Conservation (phyloP, 1,140 invertebrate species). For the Drosophila murphyi region DNA sequence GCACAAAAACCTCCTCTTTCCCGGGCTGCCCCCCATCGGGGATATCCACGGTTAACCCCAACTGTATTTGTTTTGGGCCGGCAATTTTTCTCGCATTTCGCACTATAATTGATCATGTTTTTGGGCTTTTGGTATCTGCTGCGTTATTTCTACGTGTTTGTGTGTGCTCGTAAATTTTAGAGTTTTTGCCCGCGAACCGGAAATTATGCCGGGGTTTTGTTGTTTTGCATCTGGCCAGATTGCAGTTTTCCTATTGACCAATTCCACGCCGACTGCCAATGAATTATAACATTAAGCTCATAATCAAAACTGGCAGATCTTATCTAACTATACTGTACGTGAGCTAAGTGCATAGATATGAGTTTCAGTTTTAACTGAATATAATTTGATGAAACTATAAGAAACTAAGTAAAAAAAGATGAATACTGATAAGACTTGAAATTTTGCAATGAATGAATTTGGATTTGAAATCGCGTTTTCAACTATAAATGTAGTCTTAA, state of each 20-base stretch:
- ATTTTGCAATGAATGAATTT: not conserved
- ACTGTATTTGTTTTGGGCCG: conserved; percentile 52
- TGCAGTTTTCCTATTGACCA: conserved; percentile 18
- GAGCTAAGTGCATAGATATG: not conserved
- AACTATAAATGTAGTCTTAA: no score
- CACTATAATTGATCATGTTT: conserved; percentile 80
- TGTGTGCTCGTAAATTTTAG: conserved; percentile 70
- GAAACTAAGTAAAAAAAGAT: not conserved
- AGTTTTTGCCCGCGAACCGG: conserved; percentile 55
- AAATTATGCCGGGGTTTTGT: conserved; percentile 57
- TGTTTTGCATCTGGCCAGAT: conserved; percentile 38
- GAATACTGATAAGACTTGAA: not conserved
- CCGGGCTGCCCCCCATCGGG: no score
- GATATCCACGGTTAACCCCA: not conserved
- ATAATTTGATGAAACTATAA: not conserved
- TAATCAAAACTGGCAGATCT: conserved; percentile 31
- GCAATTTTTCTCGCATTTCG: conserved; percentile 61
- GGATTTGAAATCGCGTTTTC: no score
- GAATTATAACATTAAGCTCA: conserved; percentile 7
- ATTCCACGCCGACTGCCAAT: conserved; percentile 14
- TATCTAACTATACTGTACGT: not conserved
- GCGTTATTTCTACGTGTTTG: conserved; percentile 16
- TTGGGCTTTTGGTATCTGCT: conserved; percentile 49
- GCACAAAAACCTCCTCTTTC: not conserved
- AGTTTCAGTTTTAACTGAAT: not conserved